Conservation (phyloP, 2,113 vertebrate genomes). For the Cebidichthys violaceus region DNA sequence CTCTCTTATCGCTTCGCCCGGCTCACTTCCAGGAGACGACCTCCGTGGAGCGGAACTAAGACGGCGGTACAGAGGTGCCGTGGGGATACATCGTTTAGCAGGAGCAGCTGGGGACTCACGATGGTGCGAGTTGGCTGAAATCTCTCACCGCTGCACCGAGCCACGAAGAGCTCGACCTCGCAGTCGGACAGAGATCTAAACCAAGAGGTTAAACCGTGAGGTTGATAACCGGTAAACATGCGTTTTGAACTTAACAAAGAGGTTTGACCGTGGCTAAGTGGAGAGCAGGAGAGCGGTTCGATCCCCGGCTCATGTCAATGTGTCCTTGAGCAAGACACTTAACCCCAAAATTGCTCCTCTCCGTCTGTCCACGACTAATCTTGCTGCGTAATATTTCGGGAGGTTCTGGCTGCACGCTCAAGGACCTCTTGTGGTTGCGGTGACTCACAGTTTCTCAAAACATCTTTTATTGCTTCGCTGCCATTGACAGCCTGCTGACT, state of each 20-base stretch:
- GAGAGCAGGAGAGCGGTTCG: too few species aligned
- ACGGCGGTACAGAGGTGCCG: constrained; percentile 1
- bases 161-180: background rate
- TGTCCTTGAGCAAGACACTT: too few species aligned
- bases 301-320: too few species aligned
- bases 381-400: background rate
- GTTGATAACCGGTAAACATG: constrained; percentile 26
- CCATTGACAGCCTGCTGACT: background rate
- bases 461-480: background rate
- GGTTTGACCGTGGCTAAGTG: too few species aligned
- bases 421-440: background rate
- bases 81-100: constrained; percentile 31
- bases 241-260: constrained; percentile 17
- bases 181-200: constrained; percentile 2
- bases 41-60: constrained; percentile 48
- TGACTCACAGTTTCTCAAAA: background rate
- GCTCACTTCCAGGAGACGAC: constrained; percentile 49
- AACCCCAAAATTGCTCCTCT: too few species aligned
- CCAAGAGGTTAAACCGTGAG: background rate
- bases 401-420: background rate
- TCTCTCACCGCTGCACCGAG: background rate
- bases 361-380: too few species aligned
- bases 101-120: background rate
- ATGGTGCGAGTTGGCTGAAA: background rate
- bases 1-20: constrained; percentile 31